Base-by-base conservation (phyloP, 2,888 invertebrate species). In the Pristionchus arcanus region DNA sequence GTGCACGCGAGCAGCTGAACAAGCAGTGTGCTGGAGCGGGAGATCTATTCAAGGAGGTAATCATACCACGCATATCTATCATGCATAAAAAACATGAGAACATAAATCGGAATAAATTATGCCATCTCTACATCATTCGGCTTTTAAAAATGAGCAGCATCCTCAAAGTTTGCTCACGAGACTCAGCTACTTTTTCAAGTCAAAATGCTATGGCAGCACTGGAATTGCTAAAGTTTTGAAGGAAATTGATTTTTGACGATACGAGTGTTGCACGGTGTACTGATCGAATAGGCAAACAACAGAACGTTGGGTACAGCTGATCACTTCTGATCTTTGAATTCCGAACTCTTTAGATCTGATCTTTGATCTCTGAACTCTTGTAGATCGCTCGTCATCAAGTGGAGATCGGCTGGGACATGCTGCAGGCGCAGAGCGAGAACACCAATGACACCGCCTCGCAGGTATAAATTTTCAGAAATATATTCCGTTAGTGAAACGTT, bases 1-100 rank as follows among this genome's bases (percentile, higher is more conserved):
- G 89, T n/a, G 81, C 81, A 5, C 81, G 63, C 9, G 83, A 89
- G 34, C 81, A 89, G 49, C 31, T 89, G n/a, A 89, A 89, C 83
- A 89, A 89, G 83, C 89, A 89, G 49, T 89, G 89, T 34, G 83
- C 89, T 7, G 89, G 89, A 59, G 81, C 89, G 31, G 89, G 89
- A 83, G 89, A 89, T n/a, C 83, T 89, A 3, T 89, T 83, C 89
- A 89, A 89, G 89, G 89, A 89, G 88, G 71, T 88, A 28, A n/a
- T n/a, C n/a, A n/a, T n/a, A n/a, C n/a, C n/a, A n/a, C n/a, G n/a
- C n/a, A n/a, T n/a, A n/a, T n/a, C n/a, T n/a, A n/a, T n/a, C n/a
- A n/a, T n/a, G n/a, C n/a, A n/a, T n/a, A n/a, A n/a, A n/a, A n/a
- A n/a, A n/a, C n/a, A n/a, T n/a, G n/a, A n/a, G n/a, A n/a, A n/a